Percentiles rank a stretch among this genome's conserved stretches.
Evolutionary conservation across 2,113 vertebrate species (phyloP).

Genomic region (Brienomyrus brachyistius): DNA sequence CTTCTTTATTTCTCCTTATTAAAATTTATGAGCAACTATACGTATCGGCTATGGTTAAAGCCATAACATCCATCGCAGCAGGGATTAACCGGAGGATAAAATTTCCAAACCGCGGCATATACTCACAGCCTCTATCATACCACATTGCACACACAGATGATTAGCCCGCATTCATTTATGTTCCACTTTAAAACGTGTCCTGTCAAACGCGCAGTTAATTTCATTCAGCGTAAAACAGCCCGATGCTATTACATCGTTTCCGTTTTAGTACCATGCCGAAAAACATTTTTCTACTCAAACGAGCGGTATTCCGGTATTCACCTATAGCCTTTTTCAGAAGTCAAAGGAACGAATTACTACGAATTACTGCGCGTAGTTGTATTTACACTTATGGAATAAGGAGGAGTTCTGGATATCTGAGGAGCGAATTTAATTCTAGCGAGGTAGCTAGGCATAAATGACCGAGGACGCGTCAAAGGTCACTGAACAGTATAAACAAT

Average conservation of each 20-base stretch:
- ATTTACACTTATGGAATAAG: neutral
- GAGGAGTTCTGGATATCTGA: slow-evolving; percentile 7
- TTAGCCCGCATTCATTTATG: neutral
- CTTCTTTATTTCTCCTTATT: slow-evolving; percentile 14
- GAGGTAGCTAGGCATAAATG: slow-evolving; percentile 12
- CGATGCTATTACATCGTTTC: neutral
- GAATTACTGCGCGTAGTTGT: neutral
- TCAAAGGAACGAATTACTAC: neutral
- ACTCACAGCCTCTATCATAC: neutral
- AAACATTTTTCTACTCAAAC: neutral
- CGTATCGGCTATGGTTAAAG: neutral
- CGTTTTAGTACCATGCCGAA: neutral
- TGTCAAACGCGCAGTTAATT: neutral
- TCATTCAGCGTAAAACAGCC: neutral
- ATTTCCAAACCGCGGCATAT: neutral
- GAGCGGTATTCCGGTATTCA: neutral
- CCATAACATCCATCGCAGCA: slow-evolving; percentile 4
- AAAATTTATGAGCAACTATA: neutral
- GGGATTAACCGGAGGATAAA: slow-evolving; percentile 10
- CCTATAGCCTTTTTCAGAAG: neutral
- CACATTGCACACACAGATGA: slow-evolving; percentile 20
- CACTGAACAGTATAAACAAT: slow-evolving; percentile 18
- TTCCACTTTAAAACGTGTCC: neutral
- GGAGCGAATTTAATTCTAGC: slow-evolving; percentile 1
- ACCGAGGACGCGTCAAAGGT: slow-evolving; percentile 22